Evolutionary conservation across 2,113 vertebrate species (phyloP), one percentile per base, ranked within the genome.

Genomic region (Cisticola juncidis): DNA sequence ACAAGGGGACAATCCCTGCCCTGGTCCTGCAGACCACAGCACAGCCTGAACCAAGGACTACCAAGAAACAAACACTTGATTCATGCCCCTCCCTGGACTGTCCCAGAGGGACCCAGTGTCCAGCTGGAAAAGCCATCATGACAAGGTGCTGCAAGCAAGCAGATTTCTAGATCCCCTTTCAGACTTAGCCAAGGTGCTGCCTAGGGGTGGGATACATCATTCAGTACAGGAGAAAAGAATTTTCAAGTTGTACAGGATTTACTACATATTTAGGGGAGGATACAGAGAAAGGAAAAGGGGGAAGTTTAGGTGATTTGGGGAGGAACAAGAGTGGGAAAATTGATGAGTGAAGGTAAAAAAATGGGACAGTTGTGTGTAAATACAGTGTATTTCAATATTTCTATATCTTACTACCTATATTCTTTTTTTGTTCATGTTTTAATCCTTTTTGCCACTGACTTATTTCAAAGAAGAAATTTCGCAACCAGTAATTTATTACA

Each of bases 311-410:
- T 40, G 19, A 74, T 65, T 20, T 74, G 23, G 9, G 36, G 12
- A 82, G 35, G 25, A 74, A 38, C 4, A 31, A 54, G 24, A 50
- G 5, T 29, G 16, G 14, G 19, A 57, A 79, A 79, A 48, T 20
- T 38, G 45, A 86, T 12, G 5, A 3, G 4, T 36, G 61, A 90
- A 4, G 7, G 5, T 36, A 50, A n/a, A 76, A 82, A 85, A 58
- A 79, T 9, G 4, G 4, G 23, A 3, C 1, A 3, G 7, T 5
- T 14, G 1, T 14, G 1, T 57, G 53, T 45, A 65, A 87, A 78
- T 51, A 60, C 2, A 22, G 5, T 28, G 9, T 22, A 48, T 81
- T 87, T 89, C 77, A 53, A 20, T 78, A 81, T 64, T 82, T 92
- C 19, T 80, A 0, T 31, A 28, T 51, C 21, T 88, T 17, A 72